Evolutionary conservation across 2,797 vertebrate genomes (phyloP), one percentile per base, ranked within the genome.

Genomic region (Chrosomus eos): DNA sequence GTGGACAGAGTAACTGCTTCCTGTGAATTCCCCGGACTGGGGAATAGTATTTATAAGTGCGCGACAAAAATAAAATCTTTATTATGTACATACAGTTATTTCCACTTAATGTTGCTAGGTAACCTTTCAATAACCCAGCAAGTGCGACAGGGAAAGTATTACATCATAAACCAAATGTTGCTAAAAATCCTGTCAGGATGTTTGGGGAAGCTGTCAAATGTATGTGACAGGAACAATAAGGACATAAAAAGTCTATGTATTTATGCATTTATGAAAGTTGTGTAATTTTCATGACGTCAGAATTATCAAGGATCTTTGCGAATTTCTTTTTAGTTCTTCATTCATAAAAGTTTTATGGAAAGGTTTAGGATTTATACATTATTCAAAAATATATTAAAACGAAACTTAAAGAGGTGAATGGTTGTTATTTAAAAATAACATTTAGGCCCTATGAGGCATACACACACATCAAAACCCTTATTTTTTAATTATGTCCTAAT

Each of bases 11-110:
- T 21, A 9, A 7, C 33, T 13, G 74, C 78, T 82, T 88, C 80
- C 84, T 38, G 72, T 86, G 31, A 88, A 89, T 76, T 86, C 21
- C 85, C 88, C 74, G 6, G 7, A 31, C 23, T 86, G 86, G 83
- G 64, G 82, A 33, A 18, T 33, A 55, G 60, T 31, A 45, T 40
- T 83, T 40, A 87, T 82, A 60, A 81, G 58, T 51, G 23, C 36
- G 40, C 28, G 18, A 60, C 58, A 66, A 51, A 83, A 74, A 79
- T 82, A 71, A 18, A 51, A 19, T 14, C 51, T 76, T 60, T 86
- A 87, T 90, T 81, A 73, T 85, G 72, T 80, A n/a, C 81, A 77
- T 76, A 62, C 66, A 31, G 76, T 72, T 43, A 23, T 18, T 36
- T 28, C 62, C 26, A 11, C 74, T 67, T 38, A 6, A 1, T 31